Conservation (phyloP, 2,888 invertebrate species). For the Yponomeuta evonymella region DNA sequence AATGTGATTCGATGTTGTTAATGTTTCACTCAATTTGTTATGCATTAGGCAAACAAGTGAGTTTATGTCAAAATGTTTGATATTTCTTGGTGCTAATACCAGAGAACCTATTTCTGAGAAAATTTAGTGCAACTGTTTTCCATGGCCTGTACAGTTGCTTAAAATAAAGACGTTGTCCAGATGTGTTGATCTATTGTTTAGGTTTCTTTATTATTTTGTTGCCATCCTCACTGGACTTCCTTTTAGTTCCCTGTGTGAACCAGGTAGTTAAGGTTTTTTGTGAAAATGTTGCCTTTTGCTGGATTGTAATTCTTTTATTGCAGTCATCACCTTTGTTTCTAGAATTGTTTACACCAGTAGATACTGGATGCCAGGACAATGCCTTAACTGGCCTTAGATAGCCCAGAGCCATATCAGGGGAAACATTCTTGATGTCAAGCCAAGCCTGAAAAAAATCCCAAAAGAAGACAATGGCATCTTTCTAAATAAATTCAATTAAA, state of each 20-base stretch:
- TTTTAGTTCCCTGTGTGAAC: conserved; percentile 52
- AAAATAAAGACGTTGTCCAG: conserved; percentile 1
- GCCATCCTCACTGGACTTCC: conserved; percentile 33
- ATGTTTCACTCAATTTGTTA: not conserved
- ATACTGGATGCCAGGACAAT: conserved; percentile 82
- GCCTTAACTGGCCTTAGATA: conserved; percentile 72
- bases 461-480: too few species aligned
- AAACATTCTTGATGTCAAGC: conserved; percentile 77
- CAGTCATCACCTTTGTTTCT: conserved; percentile 79
- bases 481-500: too few species aligned
- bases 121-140: not conserved
- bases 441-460: conserved; percentile 72
- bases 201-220: not conserved
- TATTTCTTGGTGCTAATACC: conserved; percentile 3
- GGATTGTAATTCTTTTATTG: conserved; percentile 61
- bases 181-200: not conserved
- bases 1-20: not conserved
- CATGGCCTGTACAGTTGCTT: not conserved
- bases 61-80: not conserved
- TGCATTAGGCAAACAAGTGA: not conserved
- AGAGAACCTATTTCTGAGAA: conserved; percentile 3
- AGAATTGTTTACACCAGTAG: conserved; percentile 82
- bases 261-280: conserved; percentile 67
- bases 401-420: conserved; percentile 66
- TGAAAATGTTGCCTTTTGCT: conserved; percentile 42